These are phyloP conservation scores for Sussaba pulchella DNA, from an alignment of 2,888 invertebrate genomes.

Conservation along the genomic window DNA sequence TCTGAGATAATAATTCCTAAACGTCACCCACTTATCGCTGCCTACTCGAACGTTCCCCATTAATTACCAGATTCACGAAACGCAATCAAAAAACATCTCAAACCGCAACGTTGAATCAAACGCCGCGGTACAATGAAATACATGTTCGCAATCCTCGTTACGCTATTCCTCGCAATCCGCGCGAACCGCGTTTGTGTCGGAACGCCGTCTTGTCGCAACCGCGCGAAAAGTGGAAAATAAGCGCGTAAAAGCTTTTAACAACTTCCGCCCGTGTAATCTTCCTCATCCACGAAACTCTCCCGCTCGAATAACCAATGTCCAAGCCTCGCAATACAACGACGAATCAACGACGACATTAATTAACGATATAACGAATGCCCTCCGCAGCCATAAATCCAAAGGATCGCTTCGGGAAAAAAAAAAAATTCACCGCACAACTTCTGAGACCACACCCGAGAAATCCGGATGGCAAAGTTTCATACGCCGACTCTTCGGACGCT, in stretches of 20 bases:
- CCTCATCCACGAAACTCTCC: neutral
- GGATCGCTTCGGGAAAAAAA: conserved; percentile 31
- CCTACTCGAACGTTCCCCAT: too few species aligned
- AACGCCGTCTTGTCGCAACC: too few species aligned
- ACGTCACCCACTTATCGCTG: too few species aligned
- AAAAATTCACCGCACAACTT: conserved; percentile 32
- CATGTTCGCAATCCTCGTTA: too few species aligned
- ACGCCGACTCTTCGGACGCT: too few species aligned
- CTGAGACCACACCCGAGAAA: conserved; percentile 40
- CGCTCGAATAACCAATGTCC: conserved; percentile 48
- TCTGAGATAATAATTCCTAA: too few species aligned
- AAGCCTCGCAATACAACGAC: conserved; percentile 21
- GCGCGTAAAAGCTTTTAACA: neutral
- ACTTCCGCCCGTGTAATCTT: neutral
- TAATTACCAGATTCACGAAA: too few species aligned
- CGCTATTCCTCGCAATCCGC: too few species aligned
- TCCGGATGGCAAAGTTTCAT: conserved; percentile 1
- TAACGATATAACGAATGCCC: conserved; percentile 65
- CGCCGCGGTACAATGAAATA: too few species aligned
- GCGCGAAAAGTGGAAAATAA: conserved; percentile 1
- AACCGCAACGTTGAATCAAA: too few species aligned
- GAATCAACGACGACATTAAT: conserved; percentile 67
- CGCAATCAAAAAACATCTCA: too few species aligned
- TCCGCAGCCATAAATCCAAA: conserved; percentile 62
- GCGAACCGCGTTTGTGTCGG: too few species aligned